Evolutionary conservation across 2,797 vertebrate species (phyloP).

Genomic region (Mareca penelope): DNA sequence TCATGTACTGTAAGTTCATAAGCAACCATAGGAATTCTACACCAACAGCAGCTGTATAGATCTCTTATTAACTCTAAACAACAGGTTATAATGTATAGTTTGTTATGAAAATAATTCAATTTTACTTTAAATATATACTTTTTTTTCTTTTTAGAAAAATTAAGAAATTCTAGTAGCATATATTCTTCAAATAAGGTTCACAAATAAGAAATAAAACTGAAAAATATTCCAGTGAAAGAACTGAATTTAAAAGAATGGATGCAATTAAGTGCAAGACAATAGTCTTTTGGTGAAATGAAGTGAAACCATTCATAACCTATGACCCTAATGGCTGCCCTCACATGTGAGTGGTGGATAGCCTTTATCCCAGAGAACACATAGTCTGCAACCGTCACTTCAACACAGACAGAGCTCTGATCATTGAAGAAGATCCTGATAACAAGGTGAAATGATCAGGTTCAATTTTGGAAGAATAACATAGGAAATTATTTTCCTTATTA

Average conservation of each 20-base stretch:
- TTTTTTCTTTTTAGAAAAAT: neutral
- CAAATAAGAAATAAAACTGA: neutral
- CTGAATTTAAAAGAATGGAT: neutral
- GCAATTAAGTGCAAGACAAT: neutral
- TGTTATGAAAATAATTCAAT: neutral
- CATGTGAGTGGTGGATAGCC: neutral
- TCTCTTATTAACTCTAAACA: slow-evolving; percentile 9
- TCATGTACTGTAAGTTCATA: neutral
- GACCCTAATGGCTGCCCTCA: neutral
- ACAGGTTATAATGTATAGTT: neutral
- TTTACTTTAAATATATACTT: neutral
- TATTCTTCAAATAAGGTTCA: neutral
- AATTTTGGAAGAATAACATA: too few species aligned
- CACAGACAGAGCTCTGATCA: neutral
- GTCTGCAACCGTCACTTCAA: neutral
- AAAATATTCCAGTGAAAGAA: neutral
- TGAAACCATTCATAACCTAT: neutral
- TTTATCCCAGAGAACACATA: neutral
- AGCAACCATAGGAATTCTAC: neutral
- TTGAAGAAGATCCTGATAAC: too few species aligned
- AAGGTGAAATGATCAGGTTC: too few species aligned
- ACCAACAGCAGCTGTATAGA: neutral
- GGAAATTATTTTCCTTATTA: too few species aligned
- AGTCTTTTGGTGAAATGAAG: neutral
- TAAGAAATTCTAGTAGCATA: neutral